Conservation (phyloP, 2,888 invertebrate species). For the Dromius quadrimaculatus region DNA sequence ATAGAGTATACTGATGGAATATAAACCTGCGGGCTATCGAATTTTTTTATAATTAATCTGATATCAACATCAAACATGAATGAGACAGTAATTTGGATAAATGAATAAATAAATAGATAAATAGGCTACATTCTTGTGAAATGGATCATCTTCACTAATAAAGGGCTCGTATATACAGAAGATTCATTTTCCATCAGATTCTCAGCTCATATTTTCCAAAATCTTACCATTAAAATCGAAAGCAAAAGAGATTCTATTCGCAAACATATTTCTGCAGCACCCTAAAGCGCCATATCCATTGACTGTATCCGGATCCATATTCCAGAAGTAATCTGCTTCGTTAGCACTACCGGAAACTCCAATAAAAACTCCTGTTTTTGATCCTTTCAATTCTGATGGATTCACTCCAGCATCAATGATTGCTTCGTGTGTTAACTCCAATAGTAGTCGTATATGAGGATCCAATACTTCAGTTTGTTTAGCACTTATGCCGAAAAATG, state of each 20-base stretch:
- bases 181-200: not conserved
- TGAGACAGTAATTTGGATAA: too few species aligned
- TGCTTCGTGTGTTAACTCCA: slow-evolving; percentile 93
- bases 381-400: slow-evolving; percentile 86
- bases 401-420: slow-evolving; percentile 90
- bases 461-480: slow-evolving; percentile 95
- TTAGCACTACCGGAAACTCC: slow-evolving; percentile 91
- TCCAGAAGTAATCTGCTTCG: slow-evolving; percentile 92
- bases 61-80: too few species aligned
- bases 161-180: not conserved
- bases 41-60: too few species aligned
- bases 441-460: slow-evolving; percentile 88
- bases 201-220: not conserved
- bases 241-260: slow-evolving; percentile 95
- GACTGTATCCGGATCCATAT: slow-evolving; percentile 85
- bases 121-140: too few species aligned
- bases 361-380: slow-evolving; percentile 93
- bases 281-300: slow-evolving; percentile 94
- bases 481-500: slow-evolving; percentile 91
- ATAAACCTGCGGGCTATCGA: too few species aligned
- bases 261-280: slow-evolving; percentile 95
- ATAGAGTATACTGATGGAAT: too few species aligned
- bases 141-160: slow-evolving; percentile 20
- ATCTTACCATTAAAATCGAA: slow-evolving; percentile 89
- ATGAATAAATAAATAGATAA: too few species aligned